Conservation (phyloP, 2,888 invertebrate species). For the Chrysolina oricalcia region DNA sequence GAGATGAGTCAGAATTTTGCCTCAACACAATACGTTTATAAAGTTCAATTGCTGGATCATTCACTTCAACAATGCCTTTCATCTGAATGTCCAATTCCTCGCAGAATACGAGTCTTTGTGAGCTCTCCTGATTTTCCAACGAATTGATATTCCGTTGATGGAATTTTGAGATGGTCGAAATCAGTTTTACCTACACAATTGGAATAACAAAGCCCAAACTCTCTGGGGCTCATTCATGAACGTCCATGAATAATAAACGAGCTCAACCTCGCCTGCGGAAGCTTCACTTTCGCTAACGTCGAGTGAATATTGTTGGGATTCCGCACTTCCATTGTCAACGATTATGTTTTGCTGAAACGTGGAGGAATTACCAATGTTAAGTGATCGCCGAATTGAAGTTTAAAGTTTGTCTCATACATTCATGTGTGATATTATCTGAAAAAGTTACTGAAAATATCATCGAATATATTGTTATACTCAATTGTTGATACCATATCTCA, state of each 20-base stretch:
- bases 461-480: no score
- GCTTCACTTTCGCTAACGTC: not conserved
- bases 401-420: no score
- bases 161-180: not conserved
- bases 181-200: not conserved
- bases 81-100: not conserved
- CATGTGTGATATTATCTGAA: no score
- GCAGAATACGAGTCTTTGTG: not conserved
- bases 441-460: no score
- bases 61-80: not conserved
- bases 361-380: not conserved
- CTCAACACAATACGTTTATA: no score
- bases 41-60: no score
- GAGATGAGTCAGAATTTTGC: no score
- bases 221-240: not conserved
- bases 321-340: not conserved
- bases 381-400: no score
- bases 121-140: not conserved
- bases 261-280: not conserved
- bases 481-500: no score
- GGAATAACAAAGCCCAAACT: conserved; percentile 4
- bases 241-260: not conserved
- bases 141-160: not conserved
- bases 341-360: not conserved
- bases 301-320: not conserved